Evolutionary conservation across 2,113 vertebrate species (phyloP).

Genomic region (Carollia perspicillata): DNA sequence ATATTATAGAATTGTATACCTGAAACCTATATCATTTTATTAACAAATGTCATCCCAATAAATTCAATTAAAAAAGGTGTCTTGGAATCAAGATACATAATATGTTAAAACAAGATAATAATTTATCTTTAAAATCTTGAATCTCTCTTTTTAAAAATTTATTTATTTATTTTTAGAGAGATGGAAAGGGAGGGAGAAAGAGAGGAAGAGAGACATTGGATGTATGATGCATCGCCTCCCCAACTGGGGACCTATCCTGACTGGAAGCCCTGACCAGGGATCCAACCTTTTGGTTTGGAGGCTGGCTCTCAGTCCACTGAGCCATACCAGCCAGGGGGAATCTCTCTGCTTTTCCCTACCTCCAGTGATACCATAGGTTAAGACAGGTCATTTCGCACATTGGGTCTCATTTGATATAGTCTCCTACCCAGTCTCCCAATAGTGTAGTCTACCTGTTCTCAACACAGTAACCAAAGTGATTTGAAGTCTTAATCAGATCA

Average conservation of each 20-base stretch:
- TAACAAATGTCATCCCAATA: not conserved
- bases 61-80: not conserved
- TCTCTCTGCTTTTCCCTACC: not conserved
- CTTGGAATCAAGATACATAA: not conserved
- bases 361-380: not conserved
- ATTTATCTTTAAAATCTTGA: not conserved
- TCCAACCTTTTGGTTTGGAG: too few species aligned
- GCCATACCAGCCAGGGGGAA: too few species aligned
- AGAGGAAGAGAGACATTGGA: too few species aligned
- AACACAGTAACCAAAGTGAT: not conserved
- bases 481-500: not conserved
- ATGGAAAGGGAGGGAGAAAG: too few species aligned
- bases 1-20: too few species aligned
- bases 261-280: too few species aligned
- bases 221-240: too few species aligned
- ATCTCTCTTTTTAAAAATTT: not conserved
- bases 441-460: not conserved
- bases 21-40: too few species aligned
- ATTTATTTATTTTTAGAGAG: too few species aligned
- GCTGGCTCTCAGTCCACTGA: too few species aligned
- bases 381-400: not conserved
- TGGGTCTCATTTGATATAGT: not conserved
- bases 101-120: not conserved
- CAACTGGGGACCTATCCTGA: too few species aligned
- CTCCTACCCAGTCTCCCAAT: not conserved